Conservation (phyloP, 2,797 vertebrate species). For the Perdix hodgsoniae region DNA sequence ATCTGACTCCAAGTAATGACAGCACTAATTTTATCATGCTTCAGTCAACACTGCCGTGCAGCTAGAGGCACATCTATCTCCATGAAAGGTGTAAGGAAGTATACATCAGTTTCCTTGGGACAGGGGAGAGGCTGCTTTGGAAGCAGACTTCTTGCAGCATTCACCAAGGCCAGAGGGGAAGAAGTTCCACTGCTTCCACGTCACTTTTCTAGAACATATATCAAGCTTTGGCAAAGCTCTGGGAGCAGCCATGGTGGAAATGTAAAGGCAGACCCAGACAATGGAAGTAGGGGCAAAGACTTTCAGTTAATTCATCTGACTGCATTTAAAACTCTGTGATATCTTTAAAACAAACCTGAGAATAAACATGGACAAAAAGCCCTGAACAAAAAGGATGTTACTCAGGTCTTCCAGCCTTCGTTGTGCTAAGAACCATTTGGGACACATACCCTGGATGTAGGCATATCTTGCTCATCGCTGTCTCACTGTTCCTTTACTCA, state of each 20-base stretch:
- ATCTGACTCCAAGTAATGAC: not conserved
- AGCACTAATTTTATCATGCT: not conserved
- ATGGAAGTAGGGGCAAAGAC: not conserved
- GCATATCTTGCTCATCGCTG: not conserved
- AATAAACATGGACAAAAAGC: not conserved
- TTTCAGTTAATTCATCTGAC: not conserved
- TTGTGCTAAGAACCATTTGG: not conserved
- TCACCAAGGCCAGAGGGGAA: not conserved
- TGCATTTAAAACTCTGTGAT: not conserved
- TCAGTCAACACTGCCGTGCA: rapidly evolving
- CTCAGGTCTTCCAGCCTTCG: not conserved
- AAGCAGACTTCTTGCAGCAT: not conserved
- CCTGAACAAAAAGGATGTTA: not conserved
- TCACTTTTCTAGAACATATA: not conserved
- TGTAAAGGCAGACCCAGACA: not conserved
- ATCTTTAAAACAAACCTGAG: not conserved
- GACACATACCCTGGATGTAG: not conserved
- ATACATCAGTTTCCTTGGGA: not conserved
- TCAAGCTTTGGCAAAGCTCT: not conserved
- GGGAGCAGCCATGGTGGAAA: not conserved
- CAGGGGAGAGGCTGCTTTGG: not conserved
- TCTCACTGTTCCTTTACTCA: not conserved
- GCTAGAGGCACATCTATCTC: not conserved
- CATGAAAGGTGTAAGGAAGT: not conserved
- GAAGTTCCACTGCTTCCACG: not conserved